phyloP scores from a whole-genome alignment of 2,113 vertebrate species.

The Varanus komodoensis region DNA sequence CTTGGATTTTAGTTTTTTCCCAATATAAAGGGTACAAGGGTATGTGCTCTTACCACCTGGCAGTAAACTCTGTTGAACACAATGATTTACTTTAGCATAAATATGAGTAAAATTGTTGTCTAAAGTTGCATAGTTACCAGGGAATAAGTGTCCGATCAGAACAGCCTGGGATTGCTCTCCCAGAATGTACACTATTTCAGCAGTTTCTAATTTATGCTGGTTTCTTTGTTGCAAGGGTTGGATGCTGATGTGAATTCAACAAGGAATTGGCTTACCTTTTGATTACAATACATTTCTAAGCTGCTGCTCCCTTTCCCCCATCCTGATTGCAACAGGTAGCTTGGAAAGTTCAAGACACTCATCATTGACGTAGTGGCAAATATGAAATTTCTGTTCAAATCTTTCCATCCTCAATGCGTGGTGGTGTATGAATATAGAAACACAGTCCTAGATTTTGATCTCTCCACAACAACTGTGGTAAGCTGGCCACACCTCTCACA shows the following conservation, averaged over 20 bases:
- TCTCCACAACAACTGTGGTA: neutral
- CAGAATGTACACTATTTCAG: too few relatives aligned
- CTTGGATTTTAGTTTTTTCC: neutral
- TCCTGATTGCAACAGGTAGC: neutral
- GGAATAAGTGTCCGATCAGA: neutral
- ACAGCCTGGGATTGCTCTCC: too few relatives aligned
- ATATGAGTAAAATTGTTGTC: too few relatives aligned
- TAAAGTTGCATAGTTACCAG: neutral
- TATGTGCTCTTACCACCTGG: neutral
- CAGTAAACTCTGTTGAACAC: neutral
- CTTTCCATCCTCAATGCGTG: conserved; percentile 58
- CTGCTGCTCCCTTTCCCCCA: too few relatives aligned
- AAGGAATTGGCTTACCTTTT: too few relatives aligned
- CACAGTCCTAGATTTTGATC: neutral
- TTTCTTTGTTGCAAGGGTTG: neutral
- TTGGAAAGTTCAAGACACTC: neutral
- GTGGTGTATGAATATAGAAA: conserved; percentile 45
- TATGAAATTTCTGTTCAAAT: neutral
- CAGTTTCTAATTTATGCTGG: too few relatives aligned
- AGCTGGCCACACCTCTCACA: neutral
- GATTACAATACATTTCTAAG: too few relatives aligned
- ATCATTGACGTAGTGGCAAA: neutral
- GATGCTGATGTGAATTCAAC: too few relatives aligned
- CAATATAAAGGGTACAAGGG: neutral
- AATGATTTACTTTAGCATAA: too few relatives aligned